These are phyloP conservation scores for Lomographa bimaculata DNA, from an alignment of 2,888 invertebrate species.

Conservation along the genomic window DNA sequence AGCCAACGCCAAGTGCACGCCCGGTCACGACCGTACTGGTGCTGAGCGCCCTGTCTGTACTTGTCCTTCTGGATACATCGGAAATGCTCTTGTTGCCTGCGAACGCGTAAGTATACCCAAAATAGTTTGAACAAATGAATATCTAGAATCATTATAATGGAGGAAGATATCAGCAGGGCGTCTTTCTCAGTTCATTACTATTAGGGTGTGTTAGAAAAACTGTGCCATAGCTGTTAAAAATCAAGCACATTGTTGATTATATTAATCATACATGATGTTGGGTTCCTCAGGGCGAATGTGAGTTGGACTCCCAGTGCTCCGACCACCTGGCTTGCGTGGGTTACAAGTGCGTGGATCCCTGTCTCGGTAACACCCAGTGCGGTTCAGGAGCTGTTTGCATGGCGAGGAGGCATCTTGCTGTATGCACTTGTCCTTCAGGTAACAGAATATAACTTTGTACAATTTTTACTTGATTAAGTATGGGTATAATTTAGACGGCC, in stretches of 20 bases:
- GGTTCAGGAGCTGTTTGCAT: slow-evolving; percentile 90
- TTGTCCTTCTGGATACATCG: slow-evolving; percentile 90
- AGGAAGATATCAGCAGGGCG: too few species aligned
- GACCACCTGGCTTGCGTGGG: slow-evolving; percentile 91
- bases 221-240: too few species aligned
- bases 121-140: too few species aligned
- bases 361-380: slow-evolving; percentile 88
- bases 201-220: too few species aligned
- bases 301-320: slow-evolving; percentile 89
- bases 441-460: slow-evolving; percentile 30
- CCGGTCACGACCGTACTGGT: slow-evolving; percentile 92
- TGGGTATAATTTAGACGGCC: too few species aligned
- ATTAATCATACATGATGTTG: too few species aligned
- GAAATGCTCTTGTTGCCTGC: slow-evolving; percentile 89
- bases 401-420: slow-evolving; percentile 90
- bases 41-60: slow-evolving; percentile 94
- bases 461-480: too few species aligned
- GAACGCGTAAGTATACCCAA: slow-evolving; percentile 82
- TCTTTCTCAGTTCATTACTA: too few species aligned
- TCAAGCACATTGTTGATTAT: too few species aligned
- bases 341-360: slow-evolving; percentile 89
- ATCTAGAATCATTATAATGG: too few species aligned
- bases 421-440: slow-evolving; percentile 91
- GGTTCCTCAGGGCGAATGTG: slow-evolving; percentile 89
- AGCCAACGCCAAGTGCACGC: slow-evolving; percentile 89